Evolutionary conservation across 2,888 invertebrate genomes (phyloP), one percentile per base, ranked within the genome.

Genomic region (Synanthedon tipuliformis): DNA sequence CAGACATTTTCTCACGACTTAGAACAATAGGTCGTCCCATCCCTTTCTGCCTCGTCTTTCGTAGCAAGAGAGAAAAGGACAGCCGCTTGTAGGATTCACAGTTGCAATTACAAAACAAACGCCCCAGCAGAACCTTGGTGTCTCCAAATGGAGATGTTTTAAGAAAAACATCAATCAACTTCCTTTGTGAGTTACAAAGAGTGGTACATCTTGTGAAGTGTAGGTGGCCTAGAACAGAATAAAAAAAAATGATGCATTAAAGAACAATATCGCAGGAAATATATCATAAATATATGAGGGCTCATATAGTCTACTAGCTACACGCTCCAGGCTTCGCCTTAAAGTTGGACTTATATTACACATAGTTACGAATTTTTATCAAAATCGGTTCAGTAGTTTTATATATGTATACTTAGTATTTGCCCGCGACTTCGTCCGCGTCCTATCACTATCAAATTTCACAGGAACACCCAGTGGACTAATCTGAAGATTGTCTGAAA

Each of bases 1-100:
- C 74, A 78, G 62, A 56, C 58, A 57, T 62, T 71, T 82, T 81
- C 81, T 70, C 81, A 81, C 75, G 74, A 59, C 55, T 50, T 27
- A 50, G 56, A 68, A 78, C 76, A 79, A 78, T 78, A 58, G 57
- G 49, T 55, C 55, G 54, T 48, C 34, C 53, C 55, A 40, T 67
- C 70, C 58, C 57, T 54, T 48, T 69, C 59, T 53, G 53, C 55
- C 59, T 40, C 52, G 54, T 34, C 12, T 34, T 16, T 12, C 12
- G 34, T 1, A 4, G 7, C n/a, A 50, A 50, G 15, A 50, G 34
- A 34, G 15, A 50, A 3, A 50, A 50, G 18, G 51, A 40, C n/a
- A 51, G 50, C 51, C 3, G n/a, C 50, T 52, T 55, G 62, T 61
- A 60, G 58, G 62, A 56, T 58, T 53, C 53, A 57, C 57, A 57